phyloP scores from a whole-genome alignment of 2,113 vertebrate species.

The Polyodon spathula region DNA sequence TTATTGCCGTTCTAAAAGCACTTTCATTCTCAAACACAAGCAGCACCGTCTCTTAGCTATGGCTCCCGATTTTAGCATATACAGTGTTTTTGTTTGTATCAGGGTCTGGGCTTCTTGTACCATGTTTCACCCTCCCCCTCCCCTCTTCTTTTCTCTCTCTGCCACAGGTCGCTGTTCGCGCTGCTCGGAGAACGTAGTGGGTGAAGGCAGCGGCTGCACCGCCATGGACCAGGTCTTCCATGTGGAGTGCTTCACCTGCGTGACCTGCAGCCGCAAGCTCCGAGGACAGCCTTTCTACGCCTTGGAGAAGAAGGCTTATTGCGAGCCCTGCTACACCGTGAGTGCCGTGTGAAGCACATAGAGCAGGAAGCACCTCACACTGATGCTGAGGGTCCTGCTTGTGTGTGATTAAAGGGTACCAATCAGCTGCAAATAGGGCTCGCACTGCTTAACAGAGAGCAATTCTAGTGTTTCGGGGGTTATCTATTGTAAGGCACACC shows the following conservation, averaged over 20 bases:
- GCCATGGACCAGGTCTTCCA: constrained; percentile 99
- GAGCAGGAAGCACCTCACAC: no score
- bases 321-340: constrained; percentile 94
- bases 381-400: no score
- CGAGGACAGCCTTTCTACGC: constrained; percentile 93
- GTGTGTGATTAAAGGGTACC: no score
- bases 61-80: not conserved
- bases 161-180: constrained; percentile 81
- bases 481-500: no score
- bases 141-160: constrained; percentile 10
- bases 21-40: no score
- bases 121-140: constrained; percentile 7
- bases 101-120: not conserved
- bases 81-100: not conserved
- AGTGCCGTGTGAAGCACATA: constrained; percentile 39
- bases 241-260: constrained; percentile 86
- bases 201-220: constrained; percentile 90
- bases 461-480: no score
- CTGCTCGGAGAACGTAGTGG: constrained; percentile 92
- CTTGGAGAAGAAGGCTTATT: constrained; percentile 93
- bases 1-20: no score
- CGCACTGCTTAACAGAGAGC: no score
- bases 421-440: no score
- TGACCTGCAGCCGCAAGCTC: constrained; percentile 79
- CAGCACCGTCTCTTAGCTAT: no score